phyloP scores from a whole-genome alignment of 1,140 invertebrate genomes.

The Meloidogyne floridensis region DNA sequence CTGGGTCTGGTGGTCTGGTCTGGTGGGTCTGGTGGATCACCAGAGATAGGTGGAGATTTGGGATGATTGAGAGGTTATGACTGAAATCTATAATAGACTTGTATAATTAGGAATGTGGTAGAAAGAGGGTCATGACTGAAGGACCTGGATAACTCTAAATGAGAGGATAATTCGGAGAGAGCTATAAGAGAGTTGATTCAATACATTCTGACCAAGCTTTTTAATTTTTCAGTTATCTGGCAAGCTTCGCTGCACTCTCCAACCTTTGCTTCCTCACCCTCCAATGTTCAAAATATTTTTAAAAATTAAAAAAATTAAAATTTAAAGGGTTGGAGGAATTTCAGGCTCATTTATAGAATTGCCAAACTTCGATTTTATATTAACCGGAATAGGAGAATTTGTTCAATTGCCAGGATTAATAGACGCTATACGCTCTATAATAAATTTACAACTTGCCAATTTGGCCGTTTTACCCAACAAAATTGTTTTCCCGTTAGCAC shows the following conservation, averaged over 20 bases:
- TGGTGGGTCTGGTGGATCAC: too few relatives aligned
- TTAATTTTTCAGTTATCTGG: slow-evolving; percentile 56
- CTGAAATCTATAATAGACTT: too few relatives aligned
- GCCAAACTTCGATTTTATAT: slow-evolving; percentile 59
- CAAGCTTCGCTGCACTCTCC: slow-evolving; percentile 59
- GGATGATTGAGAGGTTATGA: too few relatives aligned
- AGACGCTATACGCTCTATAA: slow-evolving; percentile 59
- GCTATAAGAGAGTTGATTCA: too few relatives aligned
- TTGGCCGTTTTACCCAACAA: slow-evolving; percentile 62
- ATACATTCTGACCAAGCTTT: background rate
- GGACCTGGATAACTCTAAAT: too few relatives aligned
- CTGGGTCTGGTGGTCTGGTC: too few relatives aligned
- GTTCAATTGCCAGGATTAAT: slow-evolving; percentile 63
- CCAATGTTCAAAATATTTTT: slow-evolving; percentile 47
- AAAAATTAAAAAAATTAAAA: background rate
- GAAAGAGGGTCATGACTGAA: too few relatives aligned
- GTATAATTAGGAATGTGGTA: too few relatives aligned
- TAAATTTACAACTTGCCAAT: slow-evolving; percentile 53
- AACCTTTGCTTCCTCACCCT: slow-evolving; percentile 60
- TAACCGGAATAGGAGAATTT: slow-evolving; percentile 66
- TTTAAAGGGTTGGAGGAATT: slow-evolving; percentile 54
- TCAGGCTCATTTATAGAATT: slow-evolving; percentile 62
- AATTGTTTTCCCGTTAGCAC: slow-evolving; percentile 62
- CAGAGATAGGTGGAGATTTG: too few relatives aligned
- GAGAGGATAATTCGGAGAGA: too few relatives aligned